Percentiles rank a stretch among this genome's conserved stretches.
These are phyloP conservation scores for Anoncus sp. DNA, from an alignment of 2,888 invertebrate genomes.

Conservation along the genomic window DNA sequence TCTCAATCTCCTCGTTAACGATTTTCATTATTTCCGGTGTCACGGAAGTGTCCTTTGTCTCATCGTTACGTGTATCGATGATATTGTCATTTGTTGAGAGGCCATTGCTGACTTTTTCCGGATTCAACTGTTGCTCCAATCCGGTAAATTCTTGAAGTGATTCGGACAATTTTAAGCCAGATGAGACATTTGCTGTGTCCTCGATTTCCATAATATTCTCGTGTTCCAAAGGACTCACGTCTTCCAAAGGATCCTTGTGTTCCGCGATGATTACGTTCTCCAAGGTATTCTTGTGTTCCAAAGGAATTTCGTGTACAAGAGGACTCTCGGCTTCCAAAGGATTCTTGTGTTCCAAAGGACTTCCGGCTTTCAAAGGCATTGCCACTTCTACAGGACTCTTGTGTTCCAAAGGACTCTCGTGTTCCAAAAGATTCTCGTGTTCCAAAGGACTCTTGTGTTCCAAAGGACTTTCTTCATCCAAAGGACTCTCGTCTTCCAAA, in stretches of 20 bases:
- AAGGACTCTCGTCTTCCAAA: conserved; percentile 34
- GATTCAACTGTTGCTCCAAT: conserved; percentile 72
- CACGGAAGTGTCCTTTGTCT: background rate
- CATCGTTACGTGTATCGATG: conserved; percentile 26
- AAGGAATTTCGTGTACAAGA: background rate
- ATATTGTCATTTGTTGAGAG: conserved; percentile 32
- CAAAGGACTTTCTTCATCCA: conserved; percentile 9
- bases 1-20: background rate
- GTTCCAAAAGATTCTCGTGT: background rate
- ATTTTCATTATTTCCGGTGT: background rate
- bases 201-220: conserved; percentile 53
- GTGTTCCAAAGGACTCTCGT: background rate
- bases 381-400: background rate
- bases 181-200: conserved; percentile 13
- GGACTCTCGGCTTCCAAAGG: background rate
- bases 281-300: background rate
- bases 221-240: background rate
- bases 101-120: conserved; percentile 56
- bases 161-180: conserved; percentile 73
- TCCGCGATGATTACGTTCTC: no score
- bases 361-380: conserved; percentile 44
- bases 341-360: background rate
- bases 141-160: conserved; percentile 78
- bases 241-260: background rate
- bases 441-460: background rate